These are phyloP conservation scores for Erythrolamprus reginae DNA, from an alignment of 2,113 vertebrate genomes.

Conservation along the genomic window DNA sequence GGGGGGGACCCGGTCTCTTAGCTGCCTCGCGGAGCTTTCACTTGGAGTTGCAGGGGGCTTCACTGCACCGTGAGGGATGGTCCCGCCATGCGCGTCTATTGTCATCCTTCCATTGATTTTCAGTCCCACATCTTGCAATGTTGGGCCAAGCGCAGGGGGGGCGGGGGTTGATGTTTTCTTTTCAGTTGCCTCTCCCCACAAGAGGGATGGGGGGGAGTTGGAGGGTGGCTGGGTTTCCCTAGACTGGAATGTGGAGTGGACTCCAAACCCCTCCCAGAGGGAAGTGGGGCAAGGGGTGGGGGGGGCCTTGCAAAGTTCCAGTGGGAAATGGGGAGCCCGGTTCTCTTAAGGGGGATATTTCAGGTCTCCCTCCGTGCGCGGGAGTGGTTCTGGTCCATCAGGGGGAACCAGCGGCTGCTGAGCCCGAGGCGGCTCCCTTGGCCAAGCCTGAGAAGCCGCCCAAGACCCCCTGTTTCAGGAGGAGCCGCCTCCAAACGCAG, in stretches of 20 bases:
- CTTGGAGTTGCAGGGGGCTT: background rate
- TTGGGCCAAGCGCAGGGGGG: background rate
- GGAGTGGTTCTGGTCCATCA: background rate
- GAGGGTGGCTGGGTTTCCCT: background rate
- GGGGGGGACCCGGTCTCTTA: background rate
- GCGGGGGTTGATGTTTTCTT: background rate
- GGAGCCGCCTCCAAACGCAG: background rate
- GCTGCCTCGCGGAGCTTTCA: too few species aligned
- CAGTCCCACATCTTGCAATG: background rate
- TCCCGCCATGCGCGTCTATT: background rate
- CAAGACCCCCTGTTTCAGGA: background rate
- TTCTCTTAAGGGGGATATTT: background rate
- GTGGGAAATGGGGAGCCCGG: background rate
- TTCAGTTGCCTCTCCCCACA: background rate
- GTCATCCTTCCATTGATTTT: background rate
- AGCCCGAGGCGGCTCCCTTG: background rate
- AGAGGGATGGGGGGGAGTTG: background rate
- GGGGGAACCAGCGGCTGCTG: background rate
- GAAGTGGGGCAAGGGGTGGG: background rate
- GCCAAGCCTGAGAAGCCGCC: background rate
- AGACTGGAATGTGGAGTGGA: background rate
- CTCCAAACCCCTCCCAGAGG: background rate
- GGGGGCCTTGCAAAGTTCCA: background rate
- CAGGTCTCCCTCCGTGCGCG: background rate
- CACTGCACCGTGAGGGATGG: background rate